Conservation (phyloP, 2,888 invertebrate genomes). For the Andrena chrysosceles region DNA sequence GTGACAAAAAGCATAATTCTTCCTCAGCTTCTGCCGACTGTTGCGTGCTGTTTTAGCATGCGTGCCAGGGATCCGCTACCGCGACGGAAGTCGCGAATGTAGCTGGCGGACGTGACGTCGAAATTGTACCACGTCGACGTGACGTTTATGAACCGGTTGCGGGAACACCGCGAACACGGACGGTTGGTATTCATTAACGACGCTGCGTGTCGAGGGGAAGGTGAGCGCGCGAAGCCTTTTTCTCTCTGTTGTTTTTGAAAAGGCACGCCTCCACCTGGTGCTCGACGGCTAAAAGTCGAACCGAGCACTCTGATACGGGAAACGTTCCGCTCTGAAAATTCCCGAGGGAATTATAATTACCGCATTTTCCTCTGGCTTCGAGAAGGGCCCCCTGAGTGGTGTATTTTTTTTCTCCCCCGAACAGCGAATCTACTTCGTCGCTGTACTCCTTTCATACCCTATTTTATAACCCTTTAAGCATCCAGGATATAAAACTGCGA, state of each 20-base stretch:
- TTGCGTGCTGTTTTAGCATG: conserved; percentile 18
- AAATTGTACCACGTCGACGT: conserved; percentile 44
- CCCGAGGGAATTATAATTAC: conserved; percentile 33
- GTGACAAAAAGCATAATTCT: not conserved
- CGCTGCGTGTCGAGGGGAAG: conserved; percentile 20
- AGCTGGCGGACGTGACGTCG: conserved; percentile 22
- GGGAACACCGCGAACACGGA: conserved; percentile 29
- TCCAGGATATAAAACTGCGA: not conserved
- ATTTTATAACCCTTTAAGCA: not conserved
- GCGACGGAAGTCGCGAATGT: conserved; percentile 10
- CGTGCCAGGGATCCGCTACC: conserved; percentile 19
- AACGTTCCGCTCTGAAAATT: conserved; percentile 26
- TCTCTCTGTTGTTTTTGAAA: conserved; percentile 9
- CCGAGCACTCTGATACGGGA: conserved; percentile 28
- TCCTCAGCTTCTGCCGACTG: not conserved
- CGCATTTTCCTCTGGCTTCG: conserved; percentile 7
- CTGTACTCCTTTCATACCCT: not conserved
- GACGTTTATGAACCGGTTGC: conserved; percentile 57
- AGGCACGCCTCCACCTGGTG: conserved; percentile 8
- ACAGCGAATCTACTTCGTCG: not conserved
- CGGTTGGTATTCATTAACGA: conserved; percentile 50
- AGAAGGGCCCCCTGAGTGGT: not conserved
- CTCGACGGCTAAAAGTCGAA: not conserved
- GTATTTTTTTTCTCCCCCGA: not conserved
- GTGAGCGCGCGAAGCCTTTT: conserved; percentile 22